Conservation (phyloP, 2,113 vertebrate genomes). For the Sinocyclocheilus rhinocerous region DNA sequence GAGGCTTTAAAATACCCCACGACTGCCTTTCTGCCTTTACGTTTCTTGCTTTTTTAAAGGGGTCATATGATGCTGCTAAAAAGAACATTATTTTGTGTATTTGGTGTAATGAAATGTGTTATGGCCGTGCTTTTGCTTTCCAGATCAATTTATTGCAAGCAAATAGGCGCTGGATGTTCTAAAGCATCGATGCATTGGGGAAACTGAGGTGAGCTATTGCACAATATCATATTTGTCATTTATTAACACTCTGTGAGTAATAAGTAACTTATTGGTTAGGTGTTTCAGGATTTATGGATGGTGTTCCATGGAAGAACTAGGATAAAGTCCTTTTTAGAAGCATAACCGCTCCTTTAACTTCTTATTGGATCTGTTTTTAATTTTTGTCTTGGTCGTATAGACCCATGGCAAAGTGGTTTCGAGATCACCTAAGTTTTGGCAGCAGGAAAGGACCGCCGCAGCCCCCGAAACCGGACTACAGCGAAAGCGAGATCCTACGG, state of each 20-base stretch:
- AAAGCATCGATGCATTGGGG: constrained; percentile 36
- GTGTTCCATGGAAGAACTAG: background rate
- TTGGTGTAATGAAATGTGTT: no score
- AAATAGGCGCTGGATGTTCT: constrained; percentile 5
- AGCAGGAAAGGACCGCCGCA: constrained; percentile 83
- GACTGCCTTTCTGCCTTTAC: background rate
- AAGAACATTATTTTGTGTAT: no score
- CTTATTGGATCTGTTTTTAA: background rate
- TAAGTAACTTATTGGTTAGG: constrained; percentile 28
- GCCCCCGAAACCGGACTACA: constrained; percentile 89
- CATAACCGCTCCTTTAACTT: background rate
- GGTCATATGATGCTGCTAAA: no score
- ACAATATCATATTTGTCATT: constrained; percentile 6
- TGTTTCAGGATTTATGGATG: constrained; percentile 15
- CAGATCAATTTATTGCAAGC: background rate
- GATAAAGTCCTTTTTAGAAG: background rate
- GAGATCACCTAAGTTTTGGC: constrained; percentile 88
- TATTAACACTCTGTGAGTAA: background rate
- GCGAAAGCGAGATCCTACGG: constrained; percentile 86
- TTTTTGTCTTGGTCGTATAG: constrained; percentile 55
- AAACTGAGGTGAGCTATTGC: constrained; percentile 41
- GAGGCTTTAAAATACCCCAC: background rate
- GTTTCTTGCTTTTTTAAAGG: background rate
- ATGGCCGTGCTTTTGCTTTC: background rate
- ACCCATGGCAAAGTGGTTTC: constrained; percentile 93